Evolutionary conservation across 2,113 vertebrate genomes (phyloP), one percentile per base, ranked within the genome.

Genomic region (Cyprinodon variegatus): DNA sequence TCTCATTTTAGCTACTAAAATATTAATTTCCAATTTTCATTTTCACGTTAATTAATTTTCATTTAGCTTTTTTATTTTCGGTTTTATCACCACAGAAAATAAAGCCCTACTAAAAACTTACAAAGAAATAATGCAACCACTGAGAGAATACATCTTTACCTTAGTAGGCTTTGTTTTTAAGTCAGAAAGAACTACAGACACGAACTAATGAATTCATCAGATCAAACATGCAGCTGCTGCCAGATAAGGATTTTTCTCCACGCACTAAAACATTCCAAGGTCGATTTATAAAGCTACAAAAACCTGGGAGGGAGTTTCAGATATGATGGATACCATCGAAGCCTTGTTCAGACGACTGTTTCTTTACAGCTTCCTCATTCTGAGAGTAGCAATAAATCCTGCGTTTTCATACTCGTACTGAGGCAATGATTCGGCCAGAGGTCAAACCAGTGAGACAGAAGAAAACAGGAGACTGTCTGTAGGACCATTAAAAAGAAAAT

Each of bases 391-490:
- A 43, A 89, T 89, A 85, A 83, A 91, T 90, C 89, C 75, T 53
- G 39, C 59, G 77, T 69, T 83, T 89, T 74, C 65, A 59, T 82
- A 39, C 74, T 80, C 70, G 50, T 57, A 84, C 72, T 14, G 80
- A 87, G 75, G 84, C 79, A 81, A 48, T 67, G 80, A 67, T 76
- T 78, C 79, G 81, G 74, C 65, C 86, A 88, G 79, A 90, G 91
- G 93, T 94, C 91, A 91, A 84, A 87, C 81, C 74, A 84, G 84
- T 84, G 82, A 85, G 83, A 90, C 79, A 73, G 86, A 91, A 85
- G 82, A 91, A 91, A 92, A 91, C 85, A 85, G 85, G 78, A 90
- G 89, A 89, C 87, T 86, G 85, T 89, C 87, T 77, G 78, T 86
- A 81, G 84, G 76, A 73, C 87, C 78, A 89, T 91, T 89, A 91